Conservation (phyloP, 2,888 invertebrate genomes). For the Adineta ricciae region DNA sequence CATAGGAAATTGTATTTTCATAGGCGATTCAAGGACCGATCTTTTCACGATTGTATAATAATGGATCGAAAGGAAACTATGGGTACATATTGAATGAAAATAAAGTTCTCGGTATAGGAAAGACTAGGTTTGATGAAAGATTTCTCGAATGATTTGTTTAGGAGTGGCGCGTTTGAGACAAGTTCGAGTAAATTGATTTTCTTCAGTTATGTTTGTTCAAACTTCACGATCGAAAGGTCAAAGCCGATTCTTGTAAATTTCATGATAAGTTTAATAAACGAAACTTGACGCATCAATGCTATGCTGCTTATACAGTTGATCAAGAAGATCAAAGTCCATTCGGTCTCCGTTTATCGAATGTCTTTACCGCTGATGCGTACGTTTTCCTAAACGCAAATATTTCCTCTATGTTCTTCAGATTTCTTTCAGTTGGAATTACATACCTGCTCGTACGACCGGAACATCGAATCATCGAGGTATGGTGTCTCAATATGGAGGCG, state of each 20-base stretch:
- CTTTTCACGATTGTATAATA: background rate
- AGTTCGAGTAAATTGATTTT: background rate
- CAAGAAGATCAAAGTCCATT: background rate
- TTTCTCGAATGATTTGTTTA: background rate
- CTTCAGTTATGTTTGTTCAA: background rate
- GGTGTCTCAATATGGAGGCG: background rate
- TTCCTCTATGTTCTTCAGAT: background rate
- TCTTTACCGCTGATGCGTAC: background rate
- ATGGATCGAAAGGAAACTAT: slow-evolving; percentile 36
- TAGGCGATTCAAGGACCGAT: background rate
- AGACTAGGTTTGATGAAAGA: no score
- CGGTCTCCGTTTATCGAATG: background rate
- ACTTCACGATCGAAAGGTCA: background rate
- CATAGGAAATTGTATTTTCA: no score
- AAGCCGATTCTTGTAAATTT: background rate
- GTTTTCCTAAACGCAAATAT: background rate
- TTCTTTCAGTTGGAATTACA: background rate
- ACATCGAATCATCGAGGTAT: background rate
- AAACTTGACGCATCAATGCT: background rate
- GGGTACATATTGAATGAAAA: slow-evolving; percentile 50
- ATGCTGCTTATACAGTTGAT: background rate
- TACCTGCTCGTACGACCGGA: background rate
- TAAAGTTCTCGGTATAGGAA: slow-evolving; percentile 42
- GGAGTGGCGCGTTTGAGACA: background rate
- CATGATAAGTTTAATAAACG: background rate